phyloP scores from a whole-genome alignment of 2,797 vertebrate species.

The Uromys caudimaculatus region DNA sequence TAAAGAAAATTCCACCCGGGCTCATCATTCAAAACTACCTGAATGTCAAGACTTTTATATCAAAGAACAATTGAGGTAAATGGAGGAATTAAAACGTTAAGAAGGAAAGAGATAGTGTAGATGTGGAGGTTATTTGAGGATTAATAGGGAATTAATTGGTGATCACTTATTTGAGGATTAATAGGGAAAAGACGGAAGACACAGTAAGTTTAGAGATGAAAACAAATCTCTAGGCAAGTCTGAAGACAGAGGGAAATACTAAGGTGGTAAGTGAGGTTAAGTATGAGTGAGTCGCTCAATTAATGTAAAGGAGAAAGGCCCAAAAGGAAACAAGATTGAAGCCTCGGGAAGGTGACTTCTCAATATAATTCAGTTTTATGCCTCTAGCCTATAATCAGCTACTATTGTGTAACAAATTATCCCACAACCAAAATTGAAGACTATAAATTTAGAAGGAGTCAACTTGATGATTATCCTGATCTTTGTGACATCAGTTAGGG shows the following conservation, averaged over 20 bases:
- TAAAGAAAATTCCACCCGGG: slow-evolving; percentile 14
- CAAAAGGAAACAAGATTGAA: not conserved
- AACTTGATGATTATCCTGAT: not conserved
- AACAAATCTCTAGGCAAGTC: not conserved
- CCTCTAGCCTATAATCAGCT: not conserved
- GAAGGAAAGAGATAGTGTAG: not conserved
- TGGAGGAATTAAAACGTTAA: not conserved
- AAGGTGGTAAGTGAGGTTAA: not conserved
- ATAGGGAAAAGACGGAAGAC: not conserved
- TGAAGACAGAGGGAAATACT: not conserved
- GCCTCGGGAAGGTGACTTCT: not conserved
- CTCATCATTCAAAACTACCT: not conserved
- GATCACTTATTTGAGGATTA: not conserved
- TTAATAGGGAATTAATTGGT: too few relatives aligned
- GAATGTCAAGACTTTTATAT: not conserved
- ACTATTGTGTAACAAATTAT: not conserved
- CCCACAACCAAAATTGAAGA: not conserved
- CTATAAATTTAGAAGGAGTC: not conserved
- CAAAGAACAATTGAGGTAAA: not conserved
- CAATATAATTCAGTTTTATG: not conserved
- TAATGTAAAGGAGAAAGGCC: not conserved
- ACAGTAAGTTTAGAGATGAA: not conserved
- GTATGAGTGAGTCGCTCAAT: not conserved
- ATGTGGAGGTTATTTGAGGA: not conserved
- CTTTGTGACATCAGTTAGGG: rapidly evolving